Evolutionary conservation across 2,888 invertebrate species (phyloP), one percentile per base, ranked within the genome.

Genomic region (Dascillus cervinus): DNA sequence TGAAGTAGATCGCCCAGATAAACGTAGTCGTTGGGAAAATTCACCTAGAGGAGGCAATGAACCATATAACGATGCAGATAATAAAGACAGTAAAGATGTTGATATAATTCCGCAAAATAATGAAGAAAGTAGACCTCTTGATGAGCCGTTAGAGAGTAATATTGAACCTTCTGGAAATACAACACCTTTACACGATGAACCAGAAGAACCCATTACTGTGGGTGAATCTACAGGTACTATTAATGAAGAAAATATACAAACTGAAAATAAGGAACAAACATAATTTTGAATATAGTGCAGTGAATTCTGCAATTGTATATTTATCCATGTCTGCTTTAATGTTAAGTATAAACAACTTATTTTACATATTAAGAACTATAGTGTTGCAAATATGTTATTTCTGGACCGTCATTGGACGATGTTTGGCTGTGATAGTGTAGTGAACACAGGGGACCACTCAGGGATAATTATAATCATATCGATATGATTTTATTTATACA

Each of bases 391-490:
- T 47, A 49, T 46, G n/a, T n/a, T n/a, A n/a, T n/a, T n/a, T 49
- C 47, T 47, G 46, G 44, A 44, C 25, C 33, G 37, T 39, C 29
- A 33, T 43, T 46, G 28, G 40, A 40, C 39, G 42, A 36, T 11
- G 28, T 29, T 33, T 34, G 57, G 60, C 61, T 62, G 62, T 62
- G 62, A 61, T 60, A 56, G 52, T 55, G 53, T 52, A 50, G 59
- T 62, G 62, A 62, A 62, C 62, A 62, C 62, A 62, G 60, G 58
- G 59, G 52, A 58, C 55, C 55, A 13, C 32, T 35, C 32, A 29
- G 29, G 38, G 34, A 12, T 31, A 22, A 35, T n/a, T n/a, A 13
- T 17, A 13, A 25, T 30, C 19, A 36, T 41, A 37, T 36, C 33
- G n/a, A n/a, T n/a, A 43, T 29, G 31, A 35, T 46, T 34, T 34